phyloP scores from a whole-genome alignment of 2,113 vertebrate genomes.

The Nanorana parkeri region DNA sequence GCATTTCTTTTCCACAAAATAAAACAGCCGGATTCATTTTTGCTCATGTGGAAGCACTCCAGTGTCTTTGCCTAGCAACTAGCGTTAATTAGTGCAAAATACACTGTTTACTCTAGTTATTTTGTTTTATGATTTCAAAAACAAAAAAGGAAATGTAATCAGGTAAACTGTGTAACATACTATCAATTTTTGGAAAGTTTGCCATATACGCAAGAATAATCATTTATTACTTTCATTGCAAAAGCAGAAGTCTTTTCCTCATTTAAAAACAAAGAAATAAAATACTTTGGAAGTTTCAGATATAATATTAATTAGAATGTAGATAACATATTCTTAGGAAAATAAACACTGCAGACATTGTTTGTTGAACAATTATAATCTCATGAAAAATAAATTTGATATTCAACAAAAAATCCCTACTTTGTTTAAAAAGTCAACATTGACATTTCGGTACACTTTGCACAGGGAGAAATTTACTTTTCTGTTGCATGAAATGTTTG shows the following conservation, averaged over 20 bases:
- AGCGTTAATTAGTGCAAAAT: conserved; percentile 11
- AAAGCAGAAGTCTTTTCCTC: not conserved
- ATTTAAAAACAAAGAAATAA: not conserved
- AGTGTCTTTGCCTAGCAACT: conserved; percentile 20
- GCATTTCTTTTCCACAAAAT: conserved; percentile 5
- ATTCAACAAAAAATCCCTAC: too few species aligned
- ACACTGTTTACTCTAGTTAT: conserved; percentile 19
- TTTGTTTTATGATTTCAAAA: conserved; percentile 37
- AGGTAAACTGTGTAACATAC: conserved; percentile 26
- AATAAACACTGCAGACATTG: too few species aligned
- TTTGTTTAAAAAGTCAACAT: too few species aligned
- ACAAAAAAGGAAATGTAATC: conserved; percentile 17
- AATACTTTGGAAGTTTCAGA: conserved; percentile 12
- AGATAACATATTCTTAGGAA: too few species aligned
- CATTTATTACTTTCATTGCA: conserved; percentile 16
- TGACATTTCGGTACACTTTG: too few species aligned
- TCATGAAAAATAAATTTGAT: too few species aligned
- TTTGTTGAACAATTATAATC: too few species aligned
- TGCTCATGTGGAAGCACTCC: conserved; percentile 24
- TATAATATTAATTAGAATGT: not conserved
- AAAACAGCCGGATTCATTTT: not conserved
- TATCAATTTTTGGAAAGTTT: not conserved
- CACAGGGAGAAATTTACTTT: too few species aligned
- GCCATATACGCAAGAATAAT: conserved; percentile 11
- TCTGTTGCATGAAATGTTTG: too few species aligned